Evolutionary conservation across 2,113 vertebrate genomes (phyloP), one percentile per base, ranked within the genome.

Genomic region (Cynocephalus volans): DNA sequence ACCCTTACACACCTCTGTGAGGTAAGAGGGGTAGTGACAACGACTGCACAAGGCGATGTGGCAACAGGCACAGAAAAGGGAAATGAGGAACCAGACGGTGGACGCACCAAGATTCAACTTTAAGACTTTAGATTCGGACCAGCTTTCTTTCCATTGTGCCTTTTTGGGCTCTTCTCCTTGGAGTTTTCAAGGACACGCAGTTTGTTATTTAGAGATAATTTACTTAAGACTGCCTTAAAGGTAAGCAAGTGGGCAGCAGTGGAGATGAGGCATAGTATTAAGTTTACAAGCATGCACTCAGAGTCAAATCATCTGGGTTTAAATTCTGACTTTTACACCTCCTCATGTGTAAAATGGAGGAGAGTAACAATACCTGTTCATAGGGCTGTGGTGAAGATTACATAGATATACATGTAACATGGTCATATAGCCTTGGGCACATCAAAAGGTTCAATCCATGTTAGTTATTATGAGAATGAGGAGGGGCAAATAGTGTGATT

Each of bases 201-300:
- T 72, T 92, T 92, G 21, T 88, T 12, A 80, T 60, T 89, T 67
- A 87, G 83, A 95, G 90, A 96, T 24, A 56, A 69, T 64, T 88
- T 80, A 52, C 86, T 58, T 41, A 91, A 41, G 21, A 72, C 26
- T n/a, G 67, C 23, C 33, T 81, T 89, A 69, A 81, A 15, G 76
- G 73, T 67, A 80, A 80, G 50, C 75, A 85, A 21, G 69, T 82
- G 67, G 45, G 90, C 31, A 76, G 28, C 13, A 23, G 45, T 45
- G n/a, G 60, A 12, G 56, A n/a, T 28, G 33, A 76, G 17, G 1
- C 11, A 0, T 54, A 90, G 62, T 60, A 18, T 52, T n/a, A 81
- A 58, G 31, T 70, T 76, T 52, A 86, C 75, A 79, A 77, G 36
- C 11, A 70, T 62, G 48, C 1, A 76, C 17, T 72, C 4, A 8